Base-by-base conservation (phyloP, 1,140 invertebrate genomes). In the Drosophila bifasciata region DNA sequence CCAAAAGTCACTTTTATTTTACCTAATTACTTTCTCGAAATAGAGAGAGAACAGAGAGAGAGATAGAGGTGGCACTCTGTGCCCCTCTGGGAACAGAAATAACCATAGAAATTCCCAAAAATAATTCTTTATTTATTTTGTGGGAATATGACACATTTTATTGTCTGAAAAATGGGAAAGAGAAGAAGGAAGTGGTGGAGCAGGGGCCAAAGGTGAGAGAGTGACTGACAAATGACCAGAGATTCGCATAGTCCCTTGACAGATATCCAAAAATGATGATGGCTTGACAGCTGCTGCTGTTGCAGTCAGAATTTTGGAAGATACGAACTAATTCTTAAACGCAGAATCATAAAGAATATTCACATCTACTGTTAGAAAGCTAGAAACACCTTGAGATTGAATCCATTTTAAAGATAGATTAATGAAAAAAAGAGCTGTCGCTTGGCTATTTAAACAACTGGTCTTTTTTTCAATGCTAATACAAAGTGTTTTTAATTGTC, bases 161-260 rank as follows among this genome's bases (percentile, higher is more conserved):
- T 5, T 36, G 32, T 5, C 3, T 45, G n/a, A 32, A 61, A 61
- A 44, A 61, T 60, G 25, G 9, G 19, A 4, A 45, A 55, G 39
- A 53, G 55, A 39, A 28, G 55, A 28, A 75, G 75, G 46, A 39
- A 25, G 9, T 52, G 48, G 11, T 21, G 52, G 23, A 36, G 36
- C 32, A 45, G 45, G 51, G 73, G 39, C 48, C 56, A 74, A 74
- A 78, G 64, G 62, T 68, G 52, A 60, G 16, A 36, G 62, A 36
- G 50, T 81, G 73, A 81, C 78, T 81, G 73, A 81, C 68, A 81
- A 77, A 81, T 69, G 52, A 23, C 11, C 51, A 55, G 53, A 56
- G 71, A 45, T 61, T 49, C 46, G 46, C 19, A 43, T 66, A 45
- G 57, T 3, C 28, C 28, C 28, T 3, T 67, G 67, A 74, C 66